Base-by-base conservation (phyloP, 2,888 invertebrate genomes). In the Tenodera sinensis region DNA sequence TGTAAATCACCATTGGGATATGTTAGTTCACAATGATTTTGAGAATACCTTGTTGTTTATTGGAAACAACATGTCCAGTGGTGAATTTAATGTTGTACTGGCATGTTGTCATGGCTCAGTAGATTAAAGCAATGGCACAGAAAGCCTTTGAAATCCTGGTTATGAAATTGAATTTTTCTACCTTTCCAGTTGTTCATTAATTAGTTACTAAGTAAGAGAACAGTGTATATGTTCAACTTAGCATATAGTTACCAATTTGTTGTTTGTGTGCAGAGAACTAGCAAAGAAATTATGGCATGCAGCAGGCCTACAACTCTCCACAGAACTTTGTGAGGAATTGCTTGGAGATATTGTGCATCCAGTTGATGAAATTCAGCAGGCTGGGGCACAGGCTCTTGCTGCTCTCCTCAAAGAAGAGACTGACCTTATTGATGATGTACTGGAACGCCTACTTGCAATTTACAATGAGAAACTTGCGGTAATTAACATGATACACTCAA, bases 351-450 rank as follows among this genome's bases (percentile, higher is more conserved):
- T 97, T 83, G 96, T 96, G 91, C 97, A 98, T 93, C 96, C 97
- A 0, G 96, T 97, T 86, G 96, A 97, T 91, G 96, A 96, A 88
- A 95, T 99, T 88, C 97, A 99, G 92, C 95, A 96, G 91, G 96
- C 98, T 2, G 97, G 97, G 0, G 97, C 98, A 0, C 94, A 95
- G 90, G 97, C 98, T 12, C 94, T 99, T 88, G 97, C 97, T 0
- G 94, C 95, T 85, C 94, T 97, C 1, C 93, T 97, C 54, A 93
- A 93, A 83, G 93, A 94, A 14, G 94, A 96, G 91, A 93, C 93
- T 0, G 93, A 94, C 4, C 92, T 95, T 88, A 94, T 96, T 84
- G 93, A 95, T 89, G 92, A 92, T 2, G 95, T 96, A 90, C 93
- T 98, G 89, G 94, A 95, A 85, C 94, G 94, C 88, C 92, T 99